phyloP scores from a whole-genome alignment of 1,140 invertebrate genomes.

The Paracyclopina nana region DNA sequence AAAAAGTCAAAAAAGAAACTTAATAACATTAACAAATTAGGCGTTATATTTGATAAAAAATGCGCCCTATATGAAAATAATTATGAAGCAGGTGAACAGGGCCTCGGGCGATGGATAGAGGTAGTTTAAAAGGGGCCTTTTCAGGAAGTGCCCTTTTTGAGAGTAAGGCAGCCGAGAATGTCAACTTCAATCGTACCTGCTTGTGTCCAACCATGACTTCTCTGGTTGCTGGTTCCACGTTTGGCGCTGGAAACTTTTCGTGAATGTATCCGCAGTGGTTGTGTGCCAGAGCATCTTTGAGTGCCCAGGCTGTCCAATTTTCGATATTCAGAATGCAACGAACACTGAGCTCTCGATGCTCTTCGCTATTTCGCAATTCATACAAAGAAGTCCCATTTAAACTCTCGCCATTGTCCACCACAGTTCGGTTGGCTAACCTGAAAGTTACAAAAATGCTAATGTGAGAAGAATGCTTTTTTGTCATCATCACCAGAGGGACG shows the following conservation, averaged over 20 bases:
- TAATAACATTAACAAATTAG: too few relatives aligned
- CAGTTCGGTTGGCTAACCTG: conserved; percentile 9
- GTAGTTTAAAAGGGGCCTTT: too few relatives aligned
- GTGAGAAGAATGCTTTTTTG: too few relatives aligned
- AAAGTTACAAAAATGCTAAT: too few relatives aligned
- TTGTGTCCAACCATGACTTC: conserved; percentile 16
- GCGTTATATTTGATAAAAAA: too few relatives aligned
- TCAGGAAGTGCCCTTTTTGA: too few relatives aligned
- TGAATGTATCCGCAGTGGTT: conserved; percentile 16
- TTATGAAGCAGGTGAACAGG: too few relatives aligned
- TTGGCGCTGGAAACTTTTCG: conserved; percentile 7
- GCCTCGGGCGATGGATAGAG: too few relatives aligned
- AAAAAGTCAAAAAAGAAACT: too few relatives aligned
- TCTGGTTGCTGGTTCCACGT: conserved; percentile 10
- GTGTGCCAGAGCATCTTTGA: conserved; percentile 11
- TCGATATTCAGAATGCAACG: conserved; percentile 11
- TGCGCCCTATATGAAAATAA: too few relatives aligned
- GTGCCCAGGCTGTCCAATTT: conserved; percentile 14
- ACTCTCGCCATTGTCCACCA: conserved; percentile 5
- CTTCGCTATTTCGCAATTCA: neutral
- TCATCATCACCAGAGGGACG: too few relatives aligned
- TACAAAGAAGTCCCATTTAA: neutral
- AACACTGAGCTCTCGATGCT: conserved; percentile 2
- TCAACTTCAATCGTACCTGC: conserved; percentile 12
- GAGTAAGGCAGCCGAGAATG: too few relatives aligned